Conservation (phyloP, 2,797 vertebrate genomes). For the Spinus pinus region DNA sequence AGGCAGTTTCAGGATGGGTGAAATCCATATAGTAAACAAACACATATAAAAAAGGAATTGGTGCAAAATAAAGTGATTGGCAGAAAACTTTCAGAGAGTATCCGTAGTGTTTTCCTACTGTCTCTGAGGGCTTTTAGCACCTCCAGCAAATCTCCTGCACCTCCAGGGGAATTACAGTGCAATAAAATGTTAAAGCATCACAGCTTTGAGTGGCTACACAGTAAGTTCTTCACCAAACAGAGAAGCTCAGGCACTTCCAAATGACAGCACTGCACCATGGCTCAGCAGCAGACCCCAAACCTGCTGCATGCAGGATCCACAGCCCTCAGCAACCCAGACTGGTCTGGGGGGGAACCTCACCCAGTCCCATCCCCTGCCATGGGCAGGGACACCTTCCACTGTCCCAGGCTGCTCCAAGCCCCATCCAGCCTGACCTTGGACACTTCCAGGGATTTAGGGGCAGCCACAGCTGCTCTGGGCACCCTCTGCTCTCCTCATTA, state of each 20-base stretch:
- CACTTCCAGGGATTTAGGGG: not conserved
- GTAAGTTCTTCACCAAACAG: slow-evolving; percentile 16
- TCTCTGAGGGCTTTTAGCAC: slow-evolving; percentile 2
- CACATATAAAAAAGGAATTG: slow-evolving; percentile 25
- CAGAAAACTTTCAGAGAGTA: not conserved
- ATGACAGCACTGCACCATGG: not conserved
- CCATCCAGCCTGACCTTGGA: fast-evolving
- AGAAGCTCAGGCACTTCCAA: not conserved
- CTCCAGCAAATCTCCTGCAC: slow-evolving; percentile 32
- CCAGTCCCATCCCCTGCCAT: not conserved
- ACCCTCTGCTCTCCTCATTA: fast-evolving
- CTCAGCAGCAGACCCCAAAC: not conserved
- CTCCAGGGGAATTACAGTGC: slow-evolving; percentile 35
- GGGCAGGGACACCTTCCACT: not conserved
- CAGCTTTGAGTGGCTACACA: not conserved
- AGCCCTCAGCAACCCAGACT: not conserved
- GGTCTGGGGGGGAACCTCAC: not conserved
- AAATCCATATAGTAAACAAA: slow-evolving; percentile 21
- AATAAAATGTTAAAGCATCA: slow-evolving; percentile 35
- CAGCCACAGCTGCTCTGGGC: not conserved
- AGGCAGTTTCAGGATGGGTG: not conserved
- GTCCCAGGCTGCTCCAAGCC: not conserved
- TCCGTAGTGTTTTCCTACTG: not conserved
- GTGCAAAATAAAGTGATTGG: slow-evolving; percentile 15
- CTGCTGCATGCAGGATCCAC: not conserved